Conservation (phyloP, 2,113 vertebrate genomes). For the Corythaeola cristata region DNA sequence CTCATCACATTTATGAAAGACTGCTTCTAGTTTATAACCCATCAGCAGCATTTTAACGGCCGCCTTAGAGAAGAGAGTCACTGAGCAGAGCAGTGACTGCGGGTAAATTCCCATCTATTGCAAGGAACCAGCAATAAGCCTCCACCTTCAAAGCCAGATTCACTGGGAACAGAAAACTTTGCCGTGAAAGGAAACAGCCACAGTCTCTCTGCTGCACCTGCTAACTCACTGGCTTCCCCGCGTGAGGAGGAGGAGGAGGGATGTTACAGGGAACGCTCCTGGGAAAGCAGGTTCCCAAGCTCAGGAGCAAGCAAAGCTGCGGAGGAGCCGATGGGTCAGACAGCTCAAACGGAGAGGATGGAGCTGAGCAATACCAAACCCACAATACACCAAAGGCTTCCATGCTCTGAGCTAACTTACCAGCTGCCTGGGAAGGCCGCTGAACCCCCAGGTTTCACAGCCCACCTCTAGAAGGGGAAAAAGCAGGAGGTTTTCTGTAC, state of each 20-base stretch:
- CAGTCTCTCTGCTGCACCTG: not conserved
- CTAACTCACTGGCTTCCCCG: not conserved
- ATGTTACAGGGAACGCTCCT: not conserved
- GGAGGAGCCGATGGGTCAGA: fast-evolving
- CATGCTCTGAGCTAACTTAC: not conserved
- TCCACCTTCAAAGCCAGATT: not conserved
- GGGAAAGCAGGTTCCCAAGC: fast-evolving
- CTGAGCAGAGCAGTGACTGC: not conserved
- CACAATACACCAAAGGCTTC: not conserved
- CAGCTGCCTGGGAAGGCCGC: fast-evolving
- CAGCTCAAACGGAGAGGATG: not conserved
- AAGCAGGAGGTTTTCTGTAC: not conserved
- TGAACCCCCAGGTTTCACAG: fast-evolving
- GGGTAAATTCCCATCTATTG: not conserved
- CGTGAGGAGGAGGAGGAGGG: not conserved
- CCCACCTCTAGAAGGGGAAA: not conserved
- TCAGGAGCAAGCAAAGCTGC: not conserved
- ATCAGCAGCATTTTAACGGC: not conserved
- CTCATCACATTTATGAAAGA: not conserved
- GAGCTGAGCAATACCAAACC: not conserved
- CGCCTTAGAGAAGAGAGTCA: not conserved
- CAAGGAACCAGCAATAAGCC: not conserved
- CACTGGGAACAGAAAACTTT: not conserved
- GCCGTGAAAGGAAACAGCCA: not conserved
- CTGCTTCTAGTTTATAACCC: not conserved